Percentiles rank a stretch among this genome's conserved stretches.
Evolutionary conservation across 2,888 invertebrate genomes (phyloP).

Genomic region (Nineta flava): DNA sequence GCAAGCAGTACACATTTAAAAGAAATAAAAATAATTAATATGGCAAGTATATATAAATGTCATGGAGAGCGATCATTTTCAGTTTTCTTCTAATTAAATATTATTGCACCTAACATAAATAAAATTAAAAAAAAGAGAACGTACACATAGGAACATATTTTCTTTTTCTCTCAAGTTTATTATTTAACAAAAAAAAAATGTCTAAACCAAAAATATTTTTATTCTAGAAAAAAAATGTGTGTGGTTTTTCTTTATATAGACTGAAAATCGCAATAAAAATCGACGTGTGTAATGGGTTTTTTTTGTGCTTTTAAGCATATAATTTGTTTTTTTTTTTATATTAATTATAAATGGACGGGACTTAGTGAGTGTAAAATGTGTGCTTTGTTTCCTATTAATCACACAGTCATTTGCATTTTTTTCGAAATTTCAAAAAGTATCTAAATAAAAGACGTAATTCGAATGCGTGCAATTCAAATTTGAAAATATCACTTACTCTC

Average conservation of each 20-base stretch:
- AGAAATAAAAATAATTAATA: constrained; percentile 5
- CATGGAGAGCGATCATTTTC: neutral
- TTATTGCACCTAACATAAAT: constrained; percentile 6
- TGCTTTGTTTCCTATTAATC: neutral
- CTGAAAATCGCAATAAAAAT: neutral
- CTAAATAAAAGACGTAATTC: too few species aligned
- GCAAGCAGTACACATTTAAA: constrained; percentile 7
- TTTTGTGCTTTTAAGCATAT: neutral
- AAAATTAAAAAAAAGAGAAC: constrained; percentile 1
- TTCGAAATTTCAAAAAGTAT: too few species aligned
- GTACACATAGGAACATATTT: constrained; percentile 4
- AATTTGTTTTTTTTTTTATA: neutral
- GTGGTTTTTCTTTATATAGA: too few species aligned
- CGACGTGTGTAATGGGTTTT: neutral
- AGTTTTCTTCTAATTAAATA: neutral
- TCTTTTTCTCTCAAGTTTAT: neutral
- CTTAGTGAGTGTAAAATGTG: neutral
- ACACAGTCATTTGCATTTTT: too few species aligned
- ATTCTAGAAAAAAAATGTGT: neutral
- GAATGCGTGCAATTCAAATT: too few species aligned
- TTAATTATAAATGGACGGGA: constrained; percentile 2
- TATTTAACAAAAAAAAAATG: constrained; percentile 2
- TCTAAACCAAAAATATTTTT: neutral
- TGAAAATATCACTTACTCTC: too few species aligned
- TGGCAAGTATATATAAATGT: constrained; percentile 4